phyloP scores from a whole-genome alignment of 2,797 vertebrate species.

The Benthosema pterotum region DNA sequence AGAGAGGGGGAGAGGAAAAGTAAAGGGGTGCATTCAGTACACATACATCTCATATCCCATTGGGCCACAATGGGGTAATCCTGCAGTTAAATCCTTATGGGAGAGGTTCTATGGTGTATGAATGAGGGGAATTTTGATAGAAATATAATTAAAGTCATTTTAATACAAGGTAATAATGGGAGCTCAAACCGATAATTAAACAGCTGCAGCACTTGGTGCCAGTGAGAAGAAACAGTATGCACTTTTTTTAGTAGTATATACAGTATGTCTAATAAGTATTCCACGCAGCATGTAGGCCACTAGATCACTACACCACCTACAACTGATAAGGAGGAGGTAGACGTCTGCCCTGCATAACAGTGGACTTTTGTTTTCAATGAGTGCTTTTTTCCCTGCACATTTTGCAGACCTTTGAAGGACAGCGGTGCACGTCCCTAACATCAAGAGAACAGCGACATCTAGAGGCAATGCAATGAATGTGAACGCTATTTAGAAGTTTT shows the following conservation, averaged over 20 bases:
- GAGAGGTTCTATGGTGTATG: neutral
- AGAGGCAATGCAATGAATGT: neutral
- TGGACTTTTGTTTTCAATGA: conserved; percentile 30
- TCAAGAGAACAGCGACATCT: conserved; percentile 56
- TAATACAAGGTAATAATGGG: neutral
- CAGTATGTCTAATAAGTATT: neutral
- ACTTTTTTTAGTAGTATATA: neutral
- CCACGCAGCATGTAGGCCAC: too few species aligned
- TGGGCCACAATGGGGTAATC: conserved; percentile 6
- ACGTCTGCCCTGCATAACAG: conserved; percentile 28
- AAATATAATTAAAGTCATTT: neutral
- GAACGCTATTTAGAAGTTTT: neutral
- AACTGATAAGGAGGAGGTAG: neutral
- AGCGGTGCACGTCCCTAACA: conserved; percentile 2
- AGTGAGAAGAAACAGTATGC: too few species aligned
- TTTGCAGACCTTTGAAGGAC: conserved; percentile 38
- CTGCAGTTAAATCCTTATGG: conserved; percentile 7
- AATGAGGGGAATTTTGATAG: neutral
- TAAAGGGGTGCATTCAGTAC: neutral
- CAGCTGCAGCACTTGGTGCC: neutral
- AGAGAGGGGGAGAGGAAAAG: conserved; percentile 5
- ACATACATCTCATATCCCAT: too few species aligned
- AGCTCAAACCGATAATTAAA: neutral
- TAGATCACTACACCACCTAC: conserved; percentile 1
- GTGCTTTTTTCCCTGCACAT: conserved; percentile 24